Base-by-base conservation (phyloP, 2,113 vertebrate genomes). In the Pseudopipra pipra region DNA sequence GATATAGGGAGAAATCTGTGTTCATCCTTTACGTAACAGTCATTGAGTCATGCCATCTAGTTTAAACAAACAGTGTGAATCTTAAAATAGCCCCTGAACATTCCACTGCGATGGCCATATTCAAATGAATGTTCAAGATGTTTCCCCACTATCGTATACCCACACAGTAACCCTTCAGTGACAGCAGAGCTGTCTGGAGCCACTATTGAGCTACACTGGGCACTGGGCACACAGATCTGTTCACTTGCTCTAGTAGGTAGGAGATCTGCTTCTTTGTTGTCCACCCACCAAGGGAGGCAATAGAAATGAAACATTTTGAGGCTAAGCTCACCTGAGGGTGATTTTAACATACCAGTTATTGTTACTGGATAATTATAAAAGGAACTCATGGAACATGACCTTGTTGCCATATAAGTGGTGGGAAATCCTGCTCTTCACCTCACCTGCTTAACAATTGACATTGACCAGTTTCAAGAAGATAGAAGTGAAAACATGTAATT, bases 11-110 rank as follows among this genome's bases (percentile, higher is more conserved):
- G 39, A 94, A 92, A 91, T 77, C 87, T 49, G 51, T 52, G 46
- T 88, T 95, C 87, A 94, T 91, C 90, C 56, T 93, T 95, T 93
- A 88, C 15, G 6, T 93, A 94, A 94, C 85, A 91, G 90, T 66
- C 82, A 92, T 54, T 92, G 92, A 83, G 85, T 88, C 85, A 94
- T 13, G 17, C 85, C 90, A 77, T 83, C 92, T 87, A 86, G 90
- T 91, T 96, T 93, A 91, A 96, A 96, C 87, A 96, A 94, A 96
- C 91, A 95, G 82, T 83, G 70, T 67, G 93, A 93, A 93, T 92
- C 96, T 94, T 95, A 96, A 96, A 96, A 95, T 96, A 96, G 93
- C 82, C 55, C 39, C 82, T 95, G 93, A 79, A 94, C 85, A 94
- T 96, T 97, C 95, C 92, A 90, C 54, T 6, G 6, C 3, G 7